Base-by-base conservation (phyloP, 92 coral and sea anemone species). In the Zoanthus sociatus region DNA sequence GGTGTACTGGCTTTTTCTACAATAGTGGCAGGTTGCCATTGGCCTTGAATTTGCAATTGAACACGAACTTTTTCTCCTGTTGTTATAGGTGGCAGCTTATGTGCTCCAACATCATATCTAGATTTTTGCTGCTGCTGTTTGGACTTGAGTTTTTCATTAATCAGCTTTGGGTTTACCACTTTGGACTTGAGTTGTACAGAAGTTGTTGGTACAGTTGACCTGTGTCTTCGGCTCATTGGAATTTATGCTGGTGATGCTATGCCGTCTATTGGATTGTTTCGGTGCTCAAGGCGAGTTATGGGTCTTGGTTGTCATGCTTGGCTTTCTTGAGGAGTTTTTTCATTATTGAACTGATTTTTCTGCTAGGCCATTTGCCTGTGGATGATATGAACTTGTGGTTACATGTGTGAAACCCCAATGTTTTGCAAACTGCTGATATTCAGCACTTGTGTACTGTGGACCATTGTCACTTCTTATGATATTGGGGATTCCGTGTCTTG, bases 341-440 rank as follows among this genome's bases (percentile, higher is more conserved):
- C n/a, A 73, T 73, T n/a, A n/a, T 31, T 86, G 77, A 6, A 86
- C 84, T 6, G 89, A 21, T 20, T 86, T 86, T 73, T 75, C 89
- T 11, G 77, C 73, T 76, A 71, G 31, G 12, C 89, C 89, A 86
- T 75, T 74, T 15, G 83, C 55, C 77, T 86, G 83, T 76, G 89
- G 20, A 32, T 20, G 76, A 33, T 86, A 32, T 45, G 89, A 67
- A 26, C 82, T 71, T 17, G 83, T 55, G 5, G 66, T 86, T 13
- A 68, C 21, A 46, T 86, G 73, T 32, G 37, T 71, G 3, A 86
- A 86, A 2, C 77, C 83, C 89, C 83, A 76, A 32, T 86, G 83
- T 61, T 42, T 61, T 26, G 26, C 26, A 26, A 26, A 60, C 72
- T 76, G 75, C 17, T 55, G 51, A 26, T 71, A 86, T 10, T 55